A percentile compares a stretch with the other conserved stretches of the same genome.
Evolutionary conservation across 2,113 vertebrate species (phyloP).

Genomic region (Argyrosomus japonicus): DNA sequence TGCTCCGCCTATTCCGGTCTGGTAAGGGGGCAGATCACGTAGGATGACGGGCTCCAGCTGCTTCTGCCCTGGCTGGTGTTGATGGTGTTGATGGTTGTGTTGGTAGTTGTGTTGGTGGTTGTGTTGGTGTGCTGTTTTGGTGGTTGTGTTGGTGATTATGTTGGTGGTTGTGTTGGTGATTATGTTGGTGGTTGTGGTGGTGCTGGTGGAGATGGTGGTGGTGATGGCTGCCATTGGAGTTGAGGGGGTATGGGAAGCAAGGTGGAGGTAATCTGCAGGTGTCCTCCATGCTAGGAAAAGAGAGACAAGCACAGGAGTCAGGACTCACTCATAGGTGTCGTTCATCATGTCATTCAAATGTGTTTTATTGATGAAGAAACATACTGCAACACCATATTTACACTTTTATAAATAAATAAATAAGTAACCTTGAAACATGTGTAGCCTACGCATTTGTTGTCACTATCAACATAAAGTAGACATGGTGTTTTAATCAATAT

Average conservation of each 20-base stretch:
- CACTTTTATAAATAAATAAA: not conserved
- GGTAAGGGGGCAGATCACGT: slow-evolving; percentile 75
- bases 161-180: slow-evolving; percentile 55
- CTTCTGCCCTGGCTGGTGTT: slow-evolving; percentile 77
- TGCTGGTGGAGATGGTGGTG: slow-evolving; percentile 58
- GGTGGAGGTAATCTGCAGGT: slow-evolving; percentile 79
- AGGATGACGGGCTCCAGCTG: slow-evolving; percentile 79
- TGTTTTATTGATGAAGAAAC: not conserved
- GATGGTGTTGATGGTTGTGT: slow-evolving; percentile 70
- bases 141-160: slow-evolving; percentile 57
- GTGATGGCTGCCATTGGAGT: slow-evolving; percentile 67
- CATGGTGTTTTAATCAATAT: not conserved
- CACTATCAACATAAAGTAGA: not conserved
- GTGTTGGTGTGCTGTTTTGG: slow-evolving; percentile 57
- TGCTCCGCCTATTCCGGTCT: slow-evolving; percentile 68
- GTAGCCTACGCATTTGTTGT: not conserved
- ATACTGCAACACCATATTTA: not conserved
- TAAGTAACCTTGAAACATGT: not conserved
- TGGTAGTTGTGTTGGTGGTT: slow-evolving; percentile 57
- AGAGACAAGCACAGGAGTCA: slow-evolving; percentile 12
- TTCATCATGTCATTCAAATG: not conserved
- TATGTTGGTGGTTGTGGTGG: slow-evolving; percentile 50
- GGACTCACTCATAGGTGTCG: not conserved
- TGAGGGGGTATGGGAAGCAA: slow-evolving; percentile 74
- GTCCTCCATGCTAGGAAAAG: slow-evolving; percentile 77